Evolutionary conservation across 2,797 vertebrate species (phyloP), one percentile per base, ranked within the genome.

Genomic region (Syndactyla subalaris): DNA sequence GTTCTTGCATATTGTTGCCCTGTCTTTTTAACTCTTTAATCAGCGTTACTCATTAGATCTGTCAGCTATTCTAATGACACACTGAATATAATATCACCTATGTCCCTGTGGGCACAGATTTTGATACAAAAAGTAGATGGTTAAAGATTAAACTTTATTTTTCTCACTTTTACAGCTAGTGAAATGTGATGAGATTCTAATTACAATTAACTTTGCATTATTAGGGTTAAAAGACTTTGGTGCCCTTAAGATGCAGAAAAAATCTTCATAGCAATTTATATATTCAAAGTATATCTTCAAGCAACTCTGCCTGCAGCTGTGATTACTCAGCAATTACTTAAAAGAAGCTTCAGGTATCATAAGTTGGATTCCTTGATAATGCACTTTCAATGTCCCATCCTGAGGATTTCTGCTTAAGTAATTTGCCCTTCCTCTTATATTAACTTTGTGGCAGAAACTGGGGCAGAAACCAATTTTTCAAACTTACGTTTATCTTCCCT

Each of bases 321-420:
- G 92, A 93, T 94, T 92, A 63, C 59, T 95, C 91, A 92, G 92
- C 84, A 95, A 81, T 96, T 91, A 73, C 75, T 94, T 82, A 84
- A 78, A 91, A 91, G 73, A 93, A 48, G 43, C 21, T 82, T 82
- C 89, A 91, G 81, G 52, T 93, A 82, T 43, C 84, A 82, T 54
- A 86, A 76, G 39, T 19, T 80, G 32, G 6, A 73, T 94, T 71
- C 34, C 52, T 89, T 41, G 74, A 66, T 82, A 93, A 85, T 17
- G 19, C 26, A 67, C 67, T 82, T 91, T 63, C 52, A 59, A 4
- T 7, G 51, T 70, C 63, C 55, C 79, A 3, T 57, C 82, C 59
- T 85, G 78, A 91, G 82, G 67, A 71, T 49, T 79, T 83, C 80
- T 77, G 26, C 81, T 63, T 45, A 66, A 86, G 43, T 79, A 85